A percentile compares a stretch with the other conserved stretches of the same genome.
phyloP scores from a whole-genome alignment of 2,888 invertebrate genomes.

The Dastarcus helophoroides region DNA sequence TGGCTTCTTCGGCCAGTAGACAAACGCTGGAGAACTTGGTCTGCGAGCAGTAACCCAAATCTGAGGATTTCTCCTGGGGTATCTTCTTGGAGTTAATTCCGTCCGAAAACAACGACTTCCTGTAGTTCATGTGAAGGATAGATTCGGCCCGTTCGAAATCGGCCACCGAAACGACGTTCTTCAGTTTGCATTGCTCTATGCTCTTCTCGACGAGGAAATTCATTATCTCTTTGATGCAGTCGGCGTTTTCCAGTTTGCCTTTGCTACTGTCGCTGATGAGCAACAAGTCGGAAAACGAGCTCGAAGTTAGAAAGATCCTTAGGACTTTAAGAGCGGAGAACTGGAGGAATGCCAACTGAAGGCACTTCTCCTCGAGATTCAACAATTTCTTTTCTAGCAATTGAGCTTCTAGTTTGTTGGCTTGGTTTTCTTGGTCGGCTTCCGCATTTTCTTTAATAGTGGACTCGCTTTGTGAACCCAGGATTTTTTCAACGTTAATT shows the following conservation, averaged over 20 bases:
- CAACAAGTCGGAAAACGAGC: slow-evolving; percentile 44
- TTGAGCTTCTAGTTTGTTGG: slow-evolving; percentile 21
- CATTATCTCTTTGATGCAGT: slow-evolving; percentile 33
- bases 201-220: slow-evolving; percentile 36
- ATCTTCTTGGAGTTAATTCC: too few species aligned
- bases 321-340: slow-evolving; percentile 46
- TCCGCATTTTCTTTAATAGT: slow-evolving; percentile 12
- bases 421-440: slow-evolving; percentile 8
- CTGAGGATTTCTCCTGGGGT: too few species aligned
- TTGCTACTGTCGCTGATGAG: slow-evolving; percentile 36
- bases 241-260: slow-evolving; percentile 15
- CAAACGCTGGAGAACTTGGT: too few species aligned
- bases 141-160: slow-evolving; percentile 40
- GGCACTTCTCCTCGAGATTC: slow-evolving; percentile 36
- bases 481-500: slow-evolving; percentile 31
- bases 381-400: slow-evolving; percentile 33
- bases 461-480: slow-evolving; percentile 19
- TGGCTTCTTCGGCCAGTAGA: too few species aligned
- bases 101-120: too few species aligned
- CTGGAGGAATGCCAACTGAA: slow-evolving; percentile 43
- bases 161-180: slow-evolving; percentile 35
- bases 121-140: slow-evolving; percentile 36
- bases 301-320: slow-evolving; percentile 40
- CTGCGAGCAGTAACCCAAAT: too few species aligned
- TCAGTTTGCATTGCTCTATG: slow-evolving; percentile 37